Base-by-base conservation (phyloP, 92 coral and sea anemone species). In the Heteractis magnifica region DNA sequence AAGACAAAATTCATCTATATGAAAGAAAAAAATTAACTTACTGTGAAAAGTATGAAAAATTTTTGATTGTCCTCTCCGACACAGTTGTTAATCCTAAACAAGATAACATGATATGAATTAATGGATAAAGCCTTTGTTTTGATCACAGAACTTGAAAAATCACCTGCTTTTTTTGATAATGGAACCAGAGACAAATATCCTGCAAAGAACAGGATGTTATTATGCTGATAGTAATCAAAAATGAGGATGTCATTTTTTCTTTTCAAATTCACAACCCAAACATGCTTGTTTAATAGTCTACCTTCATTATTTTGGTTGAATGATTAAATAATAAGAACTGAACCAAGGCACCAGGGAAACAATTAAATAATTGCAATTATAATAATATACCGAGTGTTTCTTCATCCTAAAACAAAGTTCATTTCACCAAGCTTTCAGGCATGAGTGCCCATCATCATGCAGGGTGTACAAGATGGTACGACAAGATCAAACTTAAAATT, bases 31-130 rank as follows among this genome's bases (percentile, higher is more conserved):
- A 6, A 6, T 10, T 2, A 64, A 83, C 98, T 90, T 86, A 96
- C 99, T 78, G 99, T 96, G 83, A 96, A 96, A 83, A 96, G 81
- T 21, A 96, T 92, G 82, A 96, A 96, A 87, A 92, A 96, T 86
- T 96, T 96, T 79, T 96, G 99, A 76, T 96, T 96, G 72, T 94
- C 97, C 87, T 90, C 99, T 18, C 99, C 99, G 76, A 96, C 99
- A 90, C 99, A 96, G 71, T 96, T 96, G 79, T 96, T 96, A 52
- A 96, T 96, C 99, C 99, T 96, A 52, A 34, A 34, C 10, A 72
- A 75, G 76, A 74, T 14, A 49, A 41, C 15, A 8, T 49, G 59
- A 79, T 73, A 82, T 21, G 21, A 72, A 51, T 75, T 23, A 82
- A 18, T 13, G 12, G 16, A 49, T 10, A 48, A 75, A 34, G 44